Evolutionary conservation across 1,140 invertebrate species (phyloP), one percentile per base, ranked within the genome.

Genomic region (Atopsyche davidsoni): DNA sequence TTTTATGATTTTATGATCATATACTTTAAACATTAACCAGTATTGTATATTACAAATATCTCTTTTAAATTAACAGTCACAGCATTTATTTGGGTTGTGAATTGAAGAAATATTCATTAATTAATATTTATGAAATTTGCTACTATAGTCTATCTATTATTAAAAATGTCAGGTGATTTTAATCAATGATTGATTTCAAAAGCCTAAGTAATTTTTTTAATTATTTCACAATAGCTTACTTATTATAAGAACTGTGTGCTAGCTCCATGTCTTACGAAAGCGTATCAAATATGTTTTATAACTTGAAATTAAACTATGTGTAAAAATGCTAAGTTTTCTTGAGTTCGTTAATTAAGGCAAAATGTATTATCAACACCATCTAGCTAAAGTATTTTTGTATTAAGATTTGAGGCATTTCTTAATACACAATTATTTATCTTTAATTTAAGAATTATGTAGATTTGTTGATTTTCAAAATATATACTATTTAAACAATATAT

Each of bases 71-170:
- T n/a, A n/a, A n/a, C n/a, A n/a, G n/a, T n/a, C n/a, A n/a, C n/a
- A n/a, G n/a, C n/a, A n/a, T n/a, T n/a, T n/a, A n/a, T n/a, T n/a
- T 28, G 9, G 50, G 50, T 52, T 52, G 50, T 52, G 50, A 52
- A 46, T 18, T 14, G 39, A 39, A 45, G 31, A 17, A 24, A 51
- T 34, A 49, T 13, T 31, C 25, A 7, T 6, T 3, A 16, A 39
- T 32, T 23, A 34, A 46, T 52, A 40, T 52, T 31, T 52, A 52
- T 52, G 50, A 52, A 52, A 52, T 52, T 52, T 46, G 50, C 50
- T 46, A 24, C 35, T 40, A 52, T 52, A 52, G 44, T 52, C 36
- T 52, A 52, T 52, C 19, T 22, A 19, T 48, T 48, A 48, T 48
- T 2, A 22, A 39, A 16, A 6, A 4, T 39, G 3, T 39, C 10